Conservation (phyloP, 2,113 vertebrate species). For the Xiphorhynchus elegans region DNA sequence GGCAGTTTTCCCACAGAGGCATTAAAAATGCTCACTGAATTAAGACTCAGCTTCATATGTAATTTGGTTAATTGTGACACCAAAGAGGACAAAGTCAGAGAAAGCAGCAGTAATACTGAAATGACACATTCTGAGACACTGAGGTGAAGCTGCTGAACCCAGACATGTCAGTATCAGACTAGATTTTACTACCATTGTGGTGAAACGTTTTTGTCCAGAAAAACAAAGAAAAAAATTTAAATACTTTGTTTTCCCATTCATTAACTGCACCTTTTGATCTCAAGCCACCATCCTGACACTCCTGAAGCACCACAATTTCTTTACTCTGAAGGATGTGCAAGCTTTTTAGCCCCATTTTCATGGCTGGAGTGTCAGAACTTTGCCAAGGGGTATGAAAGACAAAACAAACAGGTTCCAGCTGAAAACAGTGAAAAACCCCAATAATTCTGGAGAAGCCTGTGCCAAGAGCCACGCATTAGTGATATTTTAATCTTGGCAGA, state of each 20-base stretch:
- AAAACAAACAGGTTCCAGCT: neutral
- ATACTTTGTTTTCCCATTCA: neutral
- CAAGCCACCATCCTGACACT: neutral
- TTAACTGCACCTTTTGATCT: neutral
- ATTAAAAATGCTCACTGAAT: neutral
- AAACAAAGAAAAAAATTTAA: fast-evolving
- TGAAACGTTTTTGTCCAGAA: neutral
- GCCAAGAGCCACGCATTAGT: neutral
- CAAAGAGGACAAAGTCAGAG: neutral
- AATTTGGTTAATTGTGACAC: neutral
- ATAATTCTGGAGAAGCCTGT: neutral
- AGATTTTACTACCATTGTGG: neutral
- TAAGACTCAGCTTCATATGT: neutral
- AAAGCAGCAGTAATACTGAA: neutral
- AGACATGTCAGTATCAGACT: fast-evolving
- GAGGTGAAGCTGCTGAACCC: neutral
- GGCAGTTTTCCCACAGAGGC: neutral
- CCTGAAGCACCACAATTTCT: neutral
- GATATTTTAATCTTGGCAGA: neutral
- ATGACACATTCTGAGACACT: neutral
- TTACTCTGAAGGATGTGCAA: neutral
- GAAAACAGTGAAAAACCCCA: neutral
- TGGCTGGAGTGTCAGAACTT: neutral
- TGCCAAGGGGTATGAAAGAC: neutral
- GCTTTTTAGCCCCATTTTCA: neutral